Percentiles rank a stretch among this genome's conserved stretches.
Conservation (phyloP, 2,113 vertebrate genomes). For the Corvus hawaiiensis region DNA sequence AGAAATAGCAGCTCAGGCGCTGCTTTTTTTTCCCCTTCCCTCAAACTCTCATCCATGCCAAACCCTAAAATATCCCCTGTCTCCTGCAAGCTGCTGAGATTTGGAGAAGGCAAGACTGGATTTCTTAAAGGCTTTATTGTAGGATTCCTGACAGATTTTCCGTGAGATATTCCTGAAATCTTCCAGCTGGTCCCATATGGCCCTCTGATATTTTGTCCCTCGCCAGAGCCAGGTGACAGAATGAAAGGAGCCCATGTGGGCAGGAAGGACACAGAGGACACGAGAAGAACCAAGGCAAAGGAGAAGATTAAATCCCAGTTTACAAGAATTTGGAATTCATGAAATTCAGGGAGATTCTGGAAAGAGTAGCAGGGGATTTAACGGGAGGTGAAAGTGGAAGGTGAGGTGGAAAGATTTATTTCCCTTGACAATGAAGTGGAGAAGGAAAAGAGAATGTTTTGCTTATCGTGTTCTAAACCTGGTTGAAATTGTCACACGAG, state of each 20-base stretch:
- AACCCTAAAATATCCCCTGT: conserved; percentile 45
- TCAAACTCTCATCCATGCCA: neutral
- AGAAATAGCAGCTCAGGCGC: conserved; percentile 47
- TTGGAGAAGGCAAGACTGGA: neutral
- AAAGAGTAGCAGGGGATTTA: neutral
- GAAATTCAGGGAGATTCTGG: neutral
- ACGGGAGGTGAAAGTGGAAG: neutral
- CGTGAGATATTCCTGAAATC: neutral
- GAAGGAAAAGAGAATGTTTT: neutral
- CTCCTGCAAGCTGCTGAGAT: conserved; percentile 27
- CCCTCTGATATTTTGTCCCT: neutral
- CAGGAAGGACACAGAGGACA: neutral
- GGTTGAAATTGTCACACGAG: neutral
- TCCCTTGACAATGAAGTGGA: neutral
- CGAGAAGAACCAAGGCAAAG: fast-evolving
- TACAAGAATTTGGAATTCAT: neutral
- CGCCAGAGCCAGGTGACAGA: neutral
- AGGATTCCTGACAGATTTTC: neutral
- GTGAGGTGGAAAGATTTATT: neutral
- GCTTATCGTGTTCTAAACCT: neutral
- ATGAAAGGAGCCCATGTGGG: neutral
- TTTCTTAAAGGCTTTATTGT: neutral
- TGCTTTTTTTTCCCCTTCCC: neutral
- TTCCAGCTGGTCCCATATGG: neutral
- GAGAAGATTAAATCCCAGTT: neutral